phyloP scores from a whole-genome alignment of 1,140 invertebrate species.

The Drosophila pseudoobscura region DNA sequence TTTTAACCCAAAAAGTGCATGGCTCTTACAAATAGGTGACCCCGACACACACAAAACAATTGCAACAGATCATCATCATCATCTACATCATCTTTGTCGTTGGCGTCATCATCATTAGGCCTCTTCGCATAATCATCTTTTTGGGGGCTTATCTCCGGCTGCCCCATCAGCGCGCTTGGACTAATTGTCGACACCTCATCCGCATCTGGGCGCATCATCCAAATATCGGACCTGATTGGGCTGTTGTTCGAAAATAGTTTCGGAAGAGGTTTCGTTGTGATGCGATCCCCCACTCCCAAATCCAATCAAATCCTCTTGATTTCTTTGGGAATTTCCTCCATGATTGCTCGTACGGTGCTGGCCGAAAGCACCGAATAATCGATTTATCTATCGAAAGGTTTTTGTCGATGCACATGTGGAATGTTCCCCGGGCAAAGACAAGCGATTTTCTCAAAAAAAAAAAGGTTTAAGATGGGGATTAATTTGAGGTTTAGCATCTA shows the following conservation, averaged over 20 bases:
- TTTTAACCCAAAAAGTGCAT: conserved; percentile 20
- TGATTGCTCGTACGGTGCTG: no score
- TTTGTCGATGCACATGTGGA: no score
- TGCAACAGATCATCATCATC: conserved; percentile 16
- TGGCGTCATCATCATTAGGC: conserved; percentile 35
- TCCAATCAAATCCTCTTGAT: no score
- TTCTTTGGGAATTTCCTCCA: no score
- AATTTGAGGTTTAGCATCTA: no score
- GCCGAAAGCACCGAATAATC: no score
- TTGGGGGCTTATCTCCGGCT: conserved; percentile 15
- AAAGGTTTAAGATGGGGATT: no score
- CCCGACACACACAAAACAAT: conserved; percentile 15
- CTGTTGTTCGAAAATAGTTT: conserved; percentile 9
- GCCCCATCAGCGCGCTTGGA: conserved; percentile 26
- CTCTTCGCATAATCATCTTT: conserved; percentile 17
- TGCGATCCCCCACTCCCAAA: no score
- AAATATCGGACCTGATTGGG: conserved; percentile 6
- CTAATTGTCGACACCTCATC: conserved; percentile 36
- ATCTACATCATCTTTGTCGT: neutral
- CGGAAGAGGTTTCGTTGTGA: conserved; percentile 1
- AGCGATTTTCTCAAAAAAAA: no score
- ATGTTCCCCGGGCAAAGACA: no score
- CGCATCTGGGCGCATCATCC: neutral
- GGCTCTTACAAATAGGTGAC: conserved; percentile 23
- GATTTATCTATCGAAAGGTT: no score